A percentile compares a stretch with the other conserved stretches of the same genome.
These are phyloP conservation scores for Xiphophorus maculatus DNA, from an alignment of 2,113 vertebrate species.

Conservation along the genomic window DNA sequence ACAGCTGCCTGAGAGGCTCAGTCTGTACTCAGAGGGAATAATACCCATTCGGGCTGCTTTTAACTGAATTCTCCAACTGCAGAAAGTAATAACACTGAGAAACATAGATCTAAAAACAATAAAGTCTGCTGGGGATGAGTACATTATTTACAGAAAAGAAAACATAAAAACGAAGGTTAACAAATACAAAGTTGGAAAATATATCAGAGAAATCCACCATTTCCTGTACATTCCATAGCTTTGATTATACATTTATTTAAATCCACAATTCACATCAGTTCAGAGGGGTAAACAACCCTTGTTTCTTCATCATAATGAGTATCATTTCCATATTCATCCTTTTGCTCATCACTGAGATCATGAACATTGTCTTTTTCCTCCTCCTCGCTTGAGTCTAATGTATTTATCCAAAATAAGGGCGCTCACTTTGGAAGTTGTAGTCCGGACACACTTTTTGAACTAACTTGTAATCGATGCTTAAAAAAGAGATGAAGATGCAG, in stretches of 20 bases:
- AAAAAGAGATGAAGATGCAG: slow-evolving; percentile 99
- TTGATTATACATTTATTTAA: slow-evolving; percentile 67
- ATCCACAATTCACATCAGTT: slow-evolving; percentile 71
- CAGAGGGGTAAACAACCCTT: slow-evolving; percentile 66
- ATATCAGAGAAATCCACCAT: slow-evolving; percentile 54
- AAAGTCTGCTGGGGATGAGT: slow-evolving; percentile 60
- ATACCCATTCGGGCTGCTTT: slow-evolving; percentile 57
- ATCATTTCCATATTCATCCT: slow-evolving; percentile 53
- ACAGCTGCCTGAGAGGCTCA: slow-evolving; percentile 46
- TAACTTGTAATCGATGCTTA: slow-evolving; percentile 98
- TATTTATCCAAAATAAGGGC: slow-evolving; percentile 90
- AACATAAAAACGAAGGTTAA: slow-evolving; percentile 62
- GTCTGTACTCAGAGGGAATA: slow-evolving; percentile 42
- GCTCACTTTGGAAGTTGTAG: slow-evolving; percentile 98
- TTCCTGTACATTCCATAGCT: slow-evolving; percentile 60
- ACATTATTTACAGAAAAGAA: slow-evolving; percentile 78
- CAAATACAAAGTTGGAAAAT: slow-evolving; percentile 69
- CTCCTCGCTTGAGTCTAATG: slow-evolving; percentile 43
- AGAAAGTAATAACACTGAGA: slow-evolving; percentile 68
- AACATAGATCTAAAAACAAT: slow-evolving; percentile 74
- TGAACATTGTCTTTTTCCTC: slow-evolving; percentile 39
- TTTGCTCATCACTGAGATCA: slow-evolving; percentile 41
- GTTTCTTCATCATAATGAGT: slow-evolving; percentile 60
- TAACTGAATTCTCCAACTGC: slow-evolving; percentile 59
- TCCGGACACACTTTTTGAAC: slow-evolving; percentile 99